phyloP scores from a whole-genome alignment of 2,113 vertebrate genomes.

The Brachyhypopomus gauderio region DNA sequence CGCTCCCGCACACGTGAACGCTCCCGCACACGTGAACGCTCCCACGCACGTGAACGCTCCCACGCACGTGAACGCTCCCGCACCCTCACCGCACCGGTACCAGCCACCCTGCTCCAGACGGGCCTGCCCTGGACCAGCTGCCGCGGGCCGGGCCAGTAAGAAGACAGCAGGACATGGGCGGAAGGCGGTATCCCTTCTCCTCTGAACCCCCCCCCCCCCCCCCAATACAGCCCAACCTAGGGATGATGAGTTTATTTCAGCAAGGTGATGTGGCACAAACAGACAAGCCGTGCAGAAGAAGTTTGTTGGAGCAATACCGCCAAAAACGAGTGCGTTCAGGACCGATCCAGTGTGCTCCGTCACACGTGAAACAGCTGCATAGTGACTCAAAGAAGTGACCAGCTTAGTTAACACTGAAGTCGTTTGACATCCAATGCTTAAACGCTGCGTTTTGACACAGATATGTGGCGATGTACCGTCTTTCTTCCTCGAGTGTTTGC shows the following conservation, averaged over 20 bases:
- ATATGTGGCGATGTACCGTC: not conserved
- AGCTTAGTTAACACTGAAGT: slow-evolving; percentile 2
- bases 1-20: too few relatives aligned
- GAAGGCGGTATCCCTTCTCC: slow-evolving; percentile 57
- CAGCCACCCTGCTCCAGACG: slow-evolving; percentile 59
- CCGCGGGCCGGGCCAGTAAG: slow-evolving; percentile 57
- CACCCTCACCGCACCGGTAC: too few relatives aligned
- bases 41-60: not conserved
- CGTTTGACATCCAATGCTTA: not conserved
- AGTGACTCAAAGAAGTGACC: not conserved
- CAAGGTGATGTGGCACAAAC: slow-evolving; percentile 53
- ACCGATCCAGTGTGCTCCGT: slow-evolving; percentile 1
- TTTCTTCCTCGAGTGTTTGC: slow-evolving; percentile 21
- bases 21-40: too few relatives aligned
- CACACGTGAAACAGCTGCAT: not conserved
- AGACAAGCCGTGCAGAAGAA: slow-evolving; percentile 8
- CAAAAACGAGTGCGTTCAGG: not conserved
- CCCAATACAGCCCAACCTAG: slow-evolving; percentile 56
- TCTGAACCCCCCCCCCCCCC: slow-evolving; percentile 26
- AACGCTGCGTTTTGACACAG: slow-evolving; percentile 1
- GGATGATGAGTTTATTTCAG: slow-evolving; percentile 76
- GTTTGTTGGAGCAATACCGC: not conserved
- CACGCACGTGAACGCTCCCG: too few relatives aligned
- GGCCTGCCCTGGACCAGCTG: slow-evolving; percentile 65
- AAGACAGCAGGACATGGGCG: slow-evolving; percentile 37